Evolutionary conservation across 2,888 invertebrate species (phyloP), one percentile per base, ranked within the genome.

Genomic region (Thereva unica): DNA sequence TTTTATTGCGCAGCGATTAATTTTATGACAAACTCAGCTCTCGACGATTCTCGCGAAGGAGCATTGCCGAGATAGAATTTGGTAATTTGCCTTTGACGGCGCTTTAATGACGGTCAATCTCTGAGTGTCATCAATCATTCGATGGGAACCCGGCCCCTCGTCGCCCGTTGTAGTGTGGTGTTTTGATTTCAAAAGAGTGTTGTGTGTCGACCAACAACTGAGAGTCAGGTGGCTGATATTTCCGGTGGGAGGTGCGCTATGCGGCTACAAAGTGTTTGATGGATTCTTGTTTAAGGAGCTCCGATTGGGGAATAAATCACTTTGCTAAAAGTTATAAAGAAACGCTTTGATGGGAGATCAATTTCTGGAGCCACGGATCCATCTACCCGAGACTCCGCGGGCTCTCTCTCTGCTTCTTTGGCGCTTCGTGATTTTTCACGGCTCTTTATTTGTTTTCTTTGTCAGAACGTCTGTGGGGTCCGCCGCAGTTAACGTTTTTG

Each of bases 61-160:
- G 53, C 37, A 53, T 53, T 64, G 53, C 4, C 10, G 12, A 35
- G 34, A 10, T 38, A 52, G 34, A 41, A 23, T 52, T 47, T 52
- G 42, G 34, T 53, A 42, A 52, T 63, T 63, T 52, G n/a, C 52
- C 52, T 42, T 50, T 63, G 42, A 52, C 42, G 53, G 64, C 42
- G 64, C 63, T 66, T 68, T 68, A 68, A 64, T 61, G 68, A 63
- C 61, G 50, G 35, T 42, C 50, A 68, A 66, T 68, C 68, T 66
- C 64, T 61, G 63, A 42, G 40, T 50, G 66, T 52, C 66, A 68
- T 68, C 66, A 68, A 68, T 68, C 68, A 68, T 64, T 42, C 35
- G 41, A 9, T 50, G 52, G 34, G 52, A 50, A 52, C 42, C 34
- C 52, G 34, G 7, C n/a, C 47, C 37, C 41, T 41, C 38, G 1